These are phyloP conservation scores for Noctua pronuba DNA, from an alignment of 2,888 invertebrate genomes.

Conservation along the genomic window DNA sequence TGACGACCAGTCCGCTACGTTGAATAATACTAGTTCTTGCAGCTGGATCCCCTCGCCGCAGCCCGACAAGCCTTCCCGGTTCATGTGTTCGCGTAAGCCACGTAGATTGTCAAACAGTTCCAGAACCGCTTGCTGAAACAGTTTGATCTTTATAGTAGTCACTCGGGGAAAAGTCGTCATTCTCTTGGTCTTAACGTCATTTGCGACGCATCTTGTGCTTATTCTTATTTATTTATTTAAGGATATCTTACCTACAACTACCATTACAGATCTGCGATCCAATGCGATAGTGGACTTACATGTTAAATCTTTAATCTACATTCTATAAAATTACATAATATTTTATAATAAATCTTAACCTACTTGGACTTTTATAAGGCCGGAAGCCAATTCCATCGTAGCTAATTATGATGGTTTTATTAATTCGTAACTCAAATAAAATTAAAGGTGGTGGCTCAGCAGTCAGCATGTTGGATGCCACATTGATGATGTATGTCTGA, in stretches of 20 bases:
- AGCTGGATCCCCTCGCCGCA: conserved; percentile 75
- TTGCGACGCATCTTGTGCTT: not conserved
- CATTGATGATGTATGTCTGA: too few species aligned
- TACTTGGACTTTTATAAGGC: too few species aligned
- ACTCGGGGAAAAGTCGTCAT: not conserved
- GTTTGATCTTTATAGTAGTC: conserved; percentile 11
- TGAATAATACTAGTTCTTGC: conserved; percentile 83
- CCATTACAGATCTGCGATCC: too few species aligned
- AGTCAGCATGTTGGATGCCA: too few species aligned
- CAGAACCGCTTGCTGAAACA: conserved; percentile 81
- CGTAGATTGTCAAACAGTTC: conserved; percentile 81
- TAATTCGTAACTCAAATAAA: not conserved
- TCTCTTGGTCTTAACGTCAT: not conserved
- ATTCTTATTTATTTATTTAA: too few species aligned
- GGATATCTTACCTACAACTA: too few species aligned
- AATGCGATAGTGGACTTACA: too few species aligned
- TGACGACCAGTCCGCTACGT: conserved; percentile 85
- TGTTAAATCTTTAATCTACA: too few species aligned
- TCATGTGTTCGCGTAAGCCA: conserved; percentile 79
- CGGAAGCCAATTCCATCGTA: not conserved
- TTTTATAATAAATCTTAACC: too few species aligned
- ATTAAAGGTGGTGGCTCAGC: not conserved
- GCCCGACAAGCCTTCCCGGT: conserved; percentile 76
- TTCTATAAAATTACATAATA: too few species aligned
- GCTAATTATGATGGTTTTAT: not conserved